These are phyloP conservation scores for Mormyrops boulengeri DNA, from an alignment of 2,797 vertebrate genomes.

Conservation along the genomic window DNA sequence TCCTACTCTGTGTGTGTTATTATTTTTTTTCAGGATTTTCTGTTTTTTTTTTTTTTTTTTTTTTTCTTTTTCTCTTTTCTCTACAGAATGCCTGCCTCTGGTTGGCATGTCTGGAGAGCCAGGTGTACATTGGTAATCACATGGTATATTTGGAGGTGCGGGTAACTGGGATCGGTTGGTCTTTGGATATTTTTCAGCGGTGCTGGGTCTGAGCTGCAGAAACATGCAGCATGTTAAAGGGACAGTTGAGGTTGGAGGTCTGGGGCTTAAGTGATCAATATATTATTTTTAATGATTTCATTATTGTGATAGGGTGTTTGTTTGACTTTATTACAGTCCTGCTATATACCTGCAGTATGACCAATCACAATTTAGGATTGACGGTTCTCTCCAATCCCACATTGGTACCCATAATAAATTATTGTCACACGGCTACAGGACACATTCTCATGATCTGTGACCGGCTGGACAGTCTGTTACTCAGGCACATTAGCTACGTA, in stretches of 20 bases:
- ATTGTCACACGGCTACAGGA: neutral
- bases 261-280: neutral
- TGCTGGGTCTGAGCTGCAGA: neutral
- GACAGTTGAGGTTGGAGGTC: neutral
- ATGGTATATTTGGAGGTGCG: neutral
- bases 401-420: neutral
- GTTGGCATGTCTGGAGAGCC: conserved; percentile 2
- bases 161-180: neutral
- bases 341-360: neutral
- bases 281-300: conserved; percentile 1
- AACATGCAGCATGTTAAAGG: neutral
- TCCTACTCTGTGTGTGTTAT: conserved; percentile 16
- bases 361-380: neutral
- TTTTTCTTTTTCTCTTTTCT: conserved; percentile 9
- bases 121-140: conserved; percentile 17
- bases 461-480: neutral
- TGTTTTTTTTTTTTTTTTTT: conserved; percentile 9
- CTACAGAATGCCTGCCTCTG: conserved; percentile 18
- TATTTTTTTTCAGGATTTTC: neutral
- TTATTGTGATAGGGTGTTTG: neutral
- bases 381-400: neutral
- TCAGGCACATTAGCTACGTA: neutral
- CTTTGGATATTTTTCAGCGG: neutral
- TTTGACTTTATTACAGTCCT: neutral
- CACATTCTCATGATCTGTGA: neutral